Conservation (phyloP, 2,113 vertebrate species). For the Rhinopomastus cyanomelas region DNA sequence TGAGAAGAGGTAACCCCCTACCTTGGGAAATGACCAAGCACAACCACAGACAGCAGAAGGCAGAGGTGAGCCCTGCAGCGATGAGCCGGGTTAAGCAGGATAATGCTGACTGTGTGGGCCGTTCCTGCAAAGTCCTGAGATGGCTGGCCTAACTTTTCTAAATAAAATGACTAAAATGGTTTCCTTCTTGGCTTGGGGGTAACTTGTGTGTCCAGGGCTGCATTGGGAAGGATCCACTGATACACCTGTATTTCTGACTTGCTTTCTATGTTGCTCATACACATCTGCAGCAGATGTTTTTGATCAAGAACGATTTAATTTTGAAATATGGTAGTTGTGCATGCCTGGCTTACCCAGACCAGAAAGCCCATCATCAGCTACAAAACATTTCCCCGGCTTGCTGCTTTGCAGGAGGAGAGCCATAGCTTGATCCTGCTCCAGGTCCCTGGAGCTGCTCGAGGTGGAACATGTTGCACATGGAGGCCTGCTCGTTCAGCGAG, state of each 20-base stretch:
- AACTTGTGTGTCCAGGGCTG: neutral
- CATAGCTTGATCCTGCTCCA: neutral
- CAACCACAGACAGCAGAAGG: neutral
- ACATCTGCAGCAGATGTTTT: neutral
- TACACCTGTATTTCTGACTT: neutral
- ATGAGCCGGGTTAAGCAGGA: neutral
- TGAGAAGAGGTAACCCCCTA: neutral
- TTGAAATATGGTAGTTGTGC: neutral
- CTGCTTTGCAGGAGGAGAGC: neutral
- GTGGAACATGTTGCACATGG: neutral
- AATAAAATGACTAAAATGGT: slow-evolving; percentile 2
- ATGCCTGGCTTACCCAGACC: neutral
- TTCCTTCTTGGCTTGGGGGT: neutral
- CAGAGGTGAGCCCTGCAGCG: neutral
- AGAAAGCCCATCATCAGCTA: neutral
- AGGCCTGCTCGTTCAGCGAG: neutral
- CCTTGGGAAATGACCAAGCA: neutral
- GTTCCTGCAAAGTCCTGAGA: neutral
- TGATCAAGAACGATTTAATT: neutral
- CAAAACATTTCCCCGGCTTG: neutral
- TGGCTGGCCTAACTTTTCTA: neutral
- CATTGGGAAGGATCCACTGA: neutral
- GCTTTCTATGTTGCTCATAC: neutral
- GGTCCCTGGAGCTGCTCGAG: neutral
- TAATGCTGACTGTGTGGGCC: neutral